Conservation (phyloP, 2,797 vertebrate species). For the Carcharodon carcharias region DNA sequence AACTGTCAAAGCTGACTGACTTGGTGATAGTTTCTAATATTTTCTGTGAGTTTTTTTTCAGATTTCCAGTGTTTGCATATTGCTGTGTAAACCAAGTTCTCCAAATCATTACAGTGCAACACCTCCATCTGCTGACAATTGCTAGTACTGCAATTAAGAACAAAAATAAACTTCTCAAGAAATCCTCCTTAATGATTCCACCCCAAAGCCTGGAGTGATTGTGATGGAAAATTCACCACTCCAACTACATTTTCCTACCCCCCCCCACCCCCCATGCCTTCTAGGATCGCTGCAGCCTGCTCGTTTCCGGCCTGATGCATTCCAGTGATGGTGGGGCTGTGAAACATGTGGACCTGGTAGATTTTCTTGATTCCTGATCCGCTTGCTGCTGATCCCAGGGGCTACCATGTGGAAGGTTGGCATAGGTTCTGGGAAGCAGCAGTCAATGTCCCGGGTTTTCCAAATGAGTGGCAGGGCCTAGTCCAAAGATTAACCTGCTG, state of each 20-base stretch:
- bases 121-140: conserved; percentile 2
- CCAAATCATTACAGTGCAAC: background rate
- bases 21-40: background rate
- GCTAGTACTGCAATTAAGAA: background rate
- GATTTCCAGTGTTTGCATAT: background rate
- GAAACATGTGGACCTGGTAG: background rate
- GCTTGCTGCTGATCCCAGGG: background rate
- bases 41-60: background rate
- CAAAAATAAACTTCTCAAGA: background rate
- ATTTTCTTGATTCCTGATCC: background rate
- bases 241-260: background rate
- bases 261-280: background rate
- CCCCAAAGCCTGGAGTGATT: background rate
- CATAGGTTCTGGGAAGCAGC: background rate
- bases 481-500: background rate
- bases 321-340: background rate
- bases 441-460: no score
- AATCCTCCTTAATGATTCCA: background rate
- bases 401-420: background rate
- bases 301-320: no score
- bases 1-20: background rate
- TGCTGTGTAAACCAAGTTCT: background rate
- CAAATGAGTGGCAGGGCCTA: no score
- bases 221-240: background rate
- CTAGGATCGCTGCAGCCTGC: background rate